A percentile compares a stretch with the other conserved stretches of the same genome.
Conservation (phyloP, 2,113 vertebrate species). For the Rynchops niger region DNA sequence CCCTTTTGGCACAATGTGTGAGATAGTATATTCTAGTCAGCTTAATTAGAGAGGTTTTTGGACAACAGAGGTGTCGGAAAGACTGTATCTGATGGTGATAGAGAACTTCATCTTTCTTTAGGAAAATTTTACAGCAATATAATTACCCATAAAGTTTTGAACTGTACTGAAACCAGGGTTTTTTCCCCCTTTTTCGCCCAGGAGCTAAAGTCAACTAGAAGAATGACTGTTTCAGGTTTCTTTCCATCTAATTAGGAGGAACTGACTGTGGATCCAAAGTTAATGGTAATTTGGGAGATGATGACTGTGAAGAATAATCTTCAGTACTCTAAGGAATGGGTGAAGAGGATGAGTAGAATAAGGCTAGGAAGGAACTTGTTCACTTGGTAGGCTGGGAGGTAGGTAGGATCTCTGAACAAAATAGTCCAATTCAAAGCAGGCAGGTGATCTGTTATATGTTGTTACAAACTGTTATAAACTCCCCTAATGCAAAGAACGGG, state of each 20-base stretch:
- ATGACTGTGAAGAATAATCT: neutral
- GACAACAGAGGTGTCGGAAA: neutral
- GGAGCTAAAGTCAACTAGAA: neutral
- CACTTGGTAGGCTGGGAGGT: neutral
- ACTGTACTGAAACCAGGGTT: neutral
- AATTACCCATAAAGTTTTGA: neutral
- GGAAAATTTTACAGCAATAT: neutral
- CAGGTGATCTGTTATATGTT: neutral
- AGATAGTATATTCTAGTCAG: neutral
- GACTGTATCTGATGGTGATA: neutral
- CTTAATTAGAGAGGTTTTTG: neutral
- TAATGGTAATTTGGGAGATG: neutral
- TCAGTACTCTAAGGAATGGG: neutral
- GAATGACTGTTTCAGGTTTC: neutral
- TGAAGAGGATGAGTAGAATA: neutral
- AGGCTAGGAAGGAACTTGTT: neutral
- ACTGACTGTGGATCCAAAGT: neutral
- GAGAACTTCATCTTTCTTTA: neutral
- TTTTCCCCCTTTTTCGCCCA: rapidly evolving
- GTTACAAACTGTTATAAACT: neutral
- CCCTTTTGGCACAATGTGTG: neutral
- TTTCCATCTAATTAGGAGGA: neutral
- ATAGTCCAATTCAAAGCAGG: neutral
- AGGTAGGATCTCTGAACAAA: neutral
- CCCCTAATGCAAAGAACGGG: neutral